Evolutionary conservation across 2,797 vertebrate genomes (phyloP).

Genomic region (Chloroceryle inda): DNA sequence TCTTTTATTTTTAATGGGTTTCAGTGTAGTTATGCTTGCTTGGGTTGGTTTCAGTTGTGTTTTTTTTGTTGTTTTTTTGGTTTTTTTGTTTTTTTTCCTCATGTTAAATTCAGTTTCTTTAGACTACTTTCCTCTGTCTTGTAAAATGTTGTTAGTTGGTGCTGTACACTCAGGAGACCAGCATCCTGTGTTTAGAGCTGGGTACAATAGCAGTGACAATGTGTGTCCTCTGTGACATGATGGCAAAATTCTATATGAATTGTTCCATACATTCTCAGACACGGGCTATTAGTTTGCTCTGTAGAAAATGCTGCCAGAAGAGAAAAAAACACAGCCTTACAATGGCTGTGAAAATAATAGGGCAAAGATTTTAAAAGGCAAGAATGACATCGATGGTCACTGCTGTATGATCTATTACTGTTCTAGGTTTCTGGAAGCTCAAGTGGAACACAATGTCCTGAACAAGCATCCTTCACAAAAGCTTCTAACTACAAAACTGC

Average conservation of each 20-base stretch:
- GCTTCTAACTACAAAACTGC: not conserved
- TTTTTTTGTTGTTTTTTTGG: not conserved
- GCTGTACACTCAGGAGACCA: not conserved
- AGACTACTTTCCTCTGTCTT: not conserved
- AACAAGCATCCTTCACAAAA: not conserved
- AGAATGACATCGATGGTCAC: not conserved
- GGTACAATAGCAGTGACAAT: slow-evolving; percentile 25
- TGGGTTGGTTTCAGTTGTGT: not conserved
- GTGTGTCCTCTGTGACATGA: not conserved
- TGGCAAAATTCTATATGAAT: slow-evolving; percentile 17
- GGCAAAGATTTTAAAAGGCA: not conserved
- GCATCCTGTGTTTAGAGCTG: slow-evolving; percentile 58
- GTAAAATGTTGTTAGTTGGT: not conserved
- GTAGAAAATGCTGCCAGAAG: not conserved
- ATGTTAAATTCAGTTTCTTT: not conserved
- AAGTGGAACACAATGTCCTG: not conserved
- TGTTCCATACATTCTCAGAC: not conserved
- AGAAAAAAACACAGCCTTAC: not conserved
- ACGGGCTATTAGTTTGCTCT: not conserved
- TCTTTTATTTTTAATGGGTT: slow-evolving; percentile 25
- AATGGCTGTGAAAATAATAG: not conserved
- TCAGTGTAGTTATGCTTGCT: not conserved
- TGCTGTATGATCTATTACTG: not conserved
- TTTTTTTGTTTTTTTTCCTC: not conserved
- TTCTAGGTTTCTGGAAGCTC: not conserved